Percentiles rank a stretch among this genome's conserved stretches.
phyloP scores from a whole-genome alignment of 2,888 invertebrate species.

The Digitonthophagus gazella region DNA sequence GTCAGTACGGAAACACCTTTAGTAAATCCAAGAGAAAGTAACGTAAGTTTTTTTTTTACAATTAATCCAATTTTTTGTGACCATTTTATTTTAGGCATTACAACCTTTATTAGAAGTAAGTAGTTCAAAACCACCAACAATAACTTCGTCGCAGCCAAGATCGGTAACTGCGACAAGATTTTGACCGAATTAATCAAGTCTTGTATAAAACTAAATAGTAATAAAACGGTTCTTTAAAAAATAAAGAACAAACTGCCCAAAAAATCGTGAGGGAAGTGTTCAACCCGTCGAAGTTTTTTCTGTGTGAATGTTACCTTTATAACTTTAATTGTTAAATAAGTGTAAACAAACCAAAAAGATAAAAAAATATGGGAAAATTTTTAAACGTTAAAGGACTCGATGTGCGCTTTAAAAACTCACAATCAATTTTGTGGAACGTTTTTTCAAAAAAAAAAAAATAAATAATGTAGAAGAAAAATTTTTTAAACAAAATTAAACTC shows the following conservation, averaged over 20 bases:
- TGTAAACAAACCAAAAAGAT: neutral
- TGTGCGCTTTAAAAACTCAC: neutral
- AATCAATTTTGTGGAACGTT: neutral
- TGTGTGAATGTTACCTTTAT: constrained; percentile 27
- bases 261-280: constrained; percentile 13
- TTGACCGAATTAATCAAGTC: constrained; percentile 48
- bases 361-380: neutral
- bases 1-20: constrained; percentile 48
- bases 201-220: constrained; percentile 21
- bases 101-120: constrained; percentile 47
- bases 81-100: constrained; percentile 39
- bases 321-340: constrained; percentile 17
- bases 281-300: constrained; percentile 13
- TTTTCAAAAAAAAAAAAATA: neutral
- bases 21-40: constrained; percentile 44
- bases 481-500: neutral
- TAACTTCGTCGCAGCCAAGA: constrained; percentile 46
- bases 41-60: constrained; percentile 41
- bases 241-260: constrained; percentile 8
- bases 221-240: too few species aligned
- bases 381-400: neutral
- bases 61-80: neutral
- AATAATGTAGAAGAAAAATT: neutral
- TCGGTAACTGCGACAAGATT: constrained; percentile 52
- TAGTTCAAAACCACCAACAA: constrained; percentile 43